Conservation (phyloP, 2,113 vertebrate genomes). For the Mus spicilegus region DNA sequence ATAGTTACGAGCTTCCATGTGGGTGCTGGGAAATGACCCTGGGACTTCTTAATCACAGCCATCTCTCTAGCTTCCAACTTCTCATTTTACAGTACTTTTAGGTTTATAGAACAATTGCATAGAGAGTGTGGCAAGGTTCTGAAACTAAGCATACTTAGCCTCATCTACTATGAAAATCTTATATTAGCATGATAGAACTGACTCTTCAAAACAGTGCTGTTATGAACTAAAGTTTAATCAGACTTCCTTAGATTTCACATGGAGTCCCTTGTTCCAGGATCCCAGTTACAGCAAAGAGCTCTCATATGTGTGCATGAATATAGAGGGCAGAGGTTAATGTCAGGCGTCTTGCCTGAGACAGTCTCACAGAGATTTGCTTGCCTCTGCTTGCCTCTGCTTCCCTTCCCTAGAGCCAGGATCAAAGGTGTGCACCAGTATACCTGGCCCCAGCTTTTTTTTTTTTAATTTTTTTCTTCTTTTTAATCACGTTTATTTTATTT, state of each 20-base stretch:
- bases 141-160: neutral
- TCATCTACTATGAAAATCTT: neutral
- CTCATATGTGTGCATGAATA: neutral
- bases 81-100: neutral
- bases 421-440: neutral
- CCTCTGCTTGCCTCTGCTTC: neutral
- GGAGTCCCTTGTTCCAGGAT: neutral
- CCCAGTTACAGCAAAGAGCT: neutral
- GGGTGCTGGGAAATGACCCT: neutral
- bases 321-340: neutral
- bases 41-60: neutral
- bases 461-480: neutral
- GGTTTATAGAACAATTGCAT: neutral
- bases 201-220: neutral
- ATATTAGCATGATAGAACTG: too few species aligned
- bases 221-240: neutral
- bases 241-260: too few species aligned
- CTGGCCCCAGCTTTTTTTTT: neutral
- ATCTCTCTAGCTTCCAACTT: neutral
- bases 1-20: neutral
- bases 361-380: neutral
- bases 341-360: neutral
- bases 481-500: neutral
- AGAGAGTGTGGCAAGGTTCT: neutral
- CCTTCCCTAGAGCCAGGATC: neutral